Evolutionary conservation across 2,888 invertebrate species (phyloP).

Genomic region (Calliphora vomitoria): DNA sequence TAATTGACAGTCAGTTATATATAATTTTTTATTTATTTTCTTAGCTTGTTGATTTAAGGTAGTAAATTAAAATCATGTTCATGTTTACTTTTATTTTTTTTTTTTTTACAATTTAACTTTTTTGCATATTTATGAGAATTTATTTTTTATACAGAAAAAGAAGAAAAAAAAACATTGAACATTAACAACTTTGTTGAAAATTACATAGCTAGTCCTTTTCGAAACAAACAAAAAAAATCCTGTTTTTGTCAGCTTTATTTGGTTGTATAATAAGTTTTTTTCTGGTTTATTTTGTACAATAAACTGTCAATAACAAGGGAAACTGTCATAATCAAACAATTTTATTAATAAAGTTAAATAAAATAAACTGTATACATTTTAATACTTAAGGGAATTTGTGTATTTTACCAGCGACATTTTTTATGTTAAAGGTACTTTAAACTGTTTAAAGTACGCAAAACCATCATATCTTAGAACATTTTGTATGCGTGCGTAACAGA

Average conservation of each 20-base stretch:
- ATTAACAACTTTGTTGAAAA: slow-evolving; percentile 40
- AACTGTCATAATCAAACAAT: slow-evolving; percentile 38
- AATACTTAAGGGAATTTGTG: too few species aligned
- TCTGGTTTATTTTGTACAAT: slow-evolving; percentile 41
- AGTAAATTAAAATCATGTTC: slow-evolving; percentile 69
- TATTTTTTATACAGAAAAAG: neutral
- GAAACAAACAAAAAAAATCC: neutral
- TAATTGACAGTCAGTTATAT: slow-evolving; percentile 57
- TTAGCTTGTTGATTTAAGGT: slow-evolving; percentile 59
- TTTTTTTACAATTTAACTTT: slow-evolving; percentile 5
- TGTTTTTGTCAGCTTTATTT: slow-evolving; percentile 35
- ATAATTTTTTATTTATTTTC: slow-evolving; percentile 36
- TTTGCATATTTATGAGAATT: slow-evolving; percentile 69
- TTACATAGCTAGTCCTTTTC: slow-evolving; percentile 9
- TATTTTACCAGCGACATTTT: too few species aligned
- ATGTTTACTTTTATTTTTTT: slow-evolving; percentile 37
- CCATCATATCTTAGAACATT: too few species aligned
- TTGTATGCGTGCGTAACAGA: too few species aligned
- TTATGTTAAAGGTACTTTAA: too few species aligned
- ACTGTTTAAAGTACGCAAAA: too few species aligned
- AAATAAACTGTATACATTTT: too few species aligned
- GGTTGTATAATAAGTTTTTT: neutral
- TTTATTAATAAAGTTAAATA: neutral
- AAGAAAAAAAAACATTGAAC: slow-evolving; percentile 18
- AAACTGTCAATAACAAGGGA: slow-evolving; percentile 17